These are phyloP conservation scores for Eudyptes chrysolophus DNA, from an alignment of 2,113 vertebrate genomes.

Conservation along the genomic window DNA sequence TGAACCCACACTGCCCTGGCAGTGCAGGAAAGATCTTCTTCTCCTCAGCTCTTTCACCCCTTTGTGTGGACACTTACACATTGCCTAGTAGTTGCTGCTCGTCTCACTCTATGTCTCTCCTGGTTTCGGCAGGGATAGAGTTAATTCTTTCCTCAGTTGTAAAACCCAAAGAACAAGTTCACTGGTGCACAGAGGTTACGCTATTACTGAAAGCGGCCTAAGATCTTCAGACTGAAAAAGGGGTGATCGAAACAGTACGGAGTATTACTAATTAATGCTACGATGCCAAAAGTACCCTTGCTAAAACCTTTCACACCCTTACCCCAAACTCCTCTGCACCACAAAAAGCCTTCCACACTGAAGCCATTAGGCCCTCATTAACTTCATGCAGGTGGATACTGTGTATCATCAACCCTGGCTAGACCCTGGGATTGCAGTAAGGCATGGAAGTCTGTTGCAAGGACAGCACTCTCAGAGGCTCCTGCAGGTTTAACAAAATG, in stretches of 20 bases:
- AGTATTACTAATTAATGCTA: not conserved
- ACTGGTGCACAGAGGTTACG: not conserved
- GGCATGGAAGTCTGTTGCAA: not conserved
- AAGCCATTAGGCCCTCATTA: not conserved
- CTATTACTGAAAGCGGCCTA: not conserved
- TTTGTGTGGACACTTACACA: not conserved
- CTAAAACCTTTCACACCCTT: not conserved
- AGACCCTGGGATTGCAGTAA: not conserved
- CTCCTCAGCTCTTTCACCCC: not conserved
- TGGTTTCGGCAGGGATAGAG: too few species aligned
- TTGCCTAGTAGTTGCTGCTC: not conserved
- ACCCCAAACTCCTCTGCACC: not conserved
- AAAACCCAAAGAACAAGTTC: not conserved
- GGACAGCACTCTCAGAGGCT: not conserved
- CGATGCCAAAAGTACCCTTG: not conserved
- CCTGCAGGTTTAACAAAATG: not conserved
- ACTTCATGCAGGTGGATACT: not conserved
- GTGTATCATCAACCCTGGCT: not conserved
- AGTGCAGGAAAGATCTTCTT: not conserved
- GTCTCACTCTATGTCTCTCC: not conserved
- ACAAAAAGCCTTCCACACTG: not conserved
- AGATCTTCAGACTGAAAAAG: not conserved
- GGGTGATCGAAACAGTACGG: not conserved
- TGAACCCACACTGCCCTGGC: accelerated
- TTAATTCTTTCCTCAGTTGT: not conserved